Base-by-base conservation (phyloP, 2,797 vertebrate genomes). In the Chloroceryle amazona region DNA sequence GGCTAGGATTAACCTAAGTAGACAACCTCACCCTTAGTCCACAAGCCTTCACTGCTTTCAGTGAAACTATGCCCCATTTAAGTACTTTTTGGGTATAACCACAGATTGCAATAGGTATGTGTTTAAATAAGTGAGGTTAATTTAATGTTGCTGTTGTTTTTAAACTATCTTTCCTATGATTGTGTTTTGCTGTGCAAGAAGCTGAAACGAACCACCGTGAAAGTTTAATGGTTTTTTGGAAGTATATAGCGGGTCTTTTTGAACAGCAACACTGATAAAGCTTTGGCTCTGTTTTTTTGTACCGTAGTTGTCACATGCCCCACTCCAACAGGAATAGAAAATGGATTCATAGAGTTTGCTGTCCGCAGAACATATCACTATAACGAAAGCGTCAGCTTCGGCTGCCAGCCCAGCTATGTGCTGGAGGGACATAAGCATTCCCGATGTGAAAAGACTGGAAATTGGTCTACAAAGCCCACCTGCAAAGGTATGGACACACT, bases 341-440 rank as follows among this genome's bases (percentile, higher is more conserved):
- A 99, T 2, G 99, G 99, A 21, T 97, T 99, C 87, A 96, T 99
- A 62, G 98, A 98, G 61, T 98, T 99, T 57, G 98, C 97, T 22
- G 98, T 98, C 37, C 98, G 97, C 47, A 97, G 94, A 66, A 96
- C 61, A 0, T 98, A 99, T 7, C 73, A 97, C 86, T 99, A 99
- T 84, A 98, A 98, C 3, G 99, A 99, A 31, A 98, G 83, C 5
- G 98, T 99, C 55, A 98, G 86, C 13, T 99, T 99, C 0, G 99
- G 97, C 93, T 99, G 99, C 97, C 97, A 98, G 57, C 51, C 96
- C 1, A 87, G 98, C 33, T 99, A 98, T 0, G 29, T 96, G 41
- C 91, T 99, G 83, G 99, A 99, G 0, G 99, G 99, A 37, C 70
- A 98, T 4, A 94, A 94, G 31, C 98, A 98, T 78, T 97, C 98